Base-by-base conservation (phyloP, 2,113 vertebrate species). In the Turnix velox region DNA sequence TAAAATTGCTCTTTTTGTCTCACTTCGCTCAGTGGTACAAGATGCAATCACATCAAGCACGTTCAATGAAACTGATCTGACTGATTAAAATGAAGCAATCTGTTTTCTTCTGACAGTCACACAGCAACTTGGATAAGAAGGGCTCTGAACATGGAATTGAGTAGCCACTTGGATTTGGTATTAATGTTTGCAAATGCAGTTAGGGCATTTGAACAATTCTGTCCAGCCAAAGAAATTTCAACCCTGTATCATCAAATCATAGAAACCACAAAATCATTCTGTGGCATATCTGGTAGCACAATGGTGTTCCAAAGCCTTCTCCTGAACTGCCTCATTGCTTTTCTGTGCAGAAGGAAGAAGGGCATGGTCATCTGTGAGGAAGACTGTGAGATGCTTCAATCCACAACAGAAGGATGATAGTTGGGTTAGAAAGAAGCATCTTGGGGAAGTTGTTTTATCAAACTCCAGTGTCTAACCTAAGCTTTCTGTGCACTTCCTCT, bases 1-100 rank as follows among this genome's bases (percentile, higher is more conserved):
- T 90, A 95, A 94, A 97, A 96, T 96, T 95, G 92, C 68, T 88
- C 87, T 96, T 97, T 96, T 95, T 94, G 92, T 97, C 95, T 96
- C 92, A 94, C 87, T 96, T 96, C 42, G 16, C 69, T 92, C 85
- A 82, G 68, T 79, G 91, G 74, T 28, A 2, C 86, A 90, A 94
- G 87, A 92, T 67, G 90, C 95, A 95, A 90, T 94, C 72, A 92
- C 63, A 91, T 93, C 83, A 88, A 94, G 86, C 94, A 83, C 58
- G 48, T 93, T 83, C 59, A 40, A 71, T 92, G 89, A 96, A 96
- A 95, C 91, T 92, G 95, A 97, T 94, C 88, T 95, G 88, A 88
- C 80, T 97, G 94, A 95, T 93, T 96, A 94, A 97, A 97, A 88
- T 91, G 87, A 84, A 93, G 73, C 91, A 95, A 97, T 93, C 87